Base-by-base conservation (phyloP, 1,140 invertebrate genomes). In the Macrobrachium nipponense region DNA sequence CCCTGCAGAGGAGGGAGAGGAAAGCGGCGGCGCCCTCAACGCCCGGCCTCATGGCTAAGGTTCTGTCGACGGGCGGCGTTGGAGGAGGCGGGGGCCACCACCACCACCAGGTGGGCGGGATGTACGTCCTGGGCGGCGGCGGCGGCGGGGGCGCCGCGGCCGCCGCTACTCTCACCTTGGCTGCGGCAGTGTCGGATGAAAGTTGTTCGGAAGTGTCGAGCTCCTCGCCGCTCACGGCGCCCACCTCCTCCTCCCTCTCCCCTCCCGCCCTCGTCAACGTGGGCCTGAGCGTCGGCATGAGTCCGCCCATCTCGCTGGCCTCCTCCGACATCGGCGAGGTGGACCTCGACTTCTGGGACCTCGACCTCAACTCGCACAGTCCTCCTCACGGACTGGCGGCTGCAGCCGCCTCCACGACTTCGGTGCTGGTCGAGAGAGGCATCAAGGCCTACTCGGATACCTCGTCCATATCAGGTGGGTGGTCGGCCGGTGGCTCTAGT, bases 261-360 rank as follows among this genome's bases (percentile, higher is more conserved):
- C 81, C 85, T 91, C 90, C 87, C 90, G 91, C 86, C 58, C 66
- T 87, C 66, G 80, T 79, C 15, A 83, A 81, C 80, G 79, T 77
- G 36, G 80, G 78, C 27, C 70, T 77, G 58, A 75, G 73, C 61
- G 72, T 82, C 20, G 83, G 77, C 23, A 86, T 86, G 83, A 86
- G 83, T 73, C 88, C 77, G 64, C 80, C 88, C 44, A 83, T 81
- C 80, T 83, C 86, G 15, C 81, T 90, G 58, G 87, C 90, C 88
- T 94, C 94, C 83, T 93, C 93, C 12, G 93, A 93, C 73, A 92
- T 94, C 90, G 91, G 95, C 90, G 92, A 95, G 90, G 94, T 95
- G 78, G 95, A 96, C 88, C 92, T 96, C 70, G 96, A 97, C 89
- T 93, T 97, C 82, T 97, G 96, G 96, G 94, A 96, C 86, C 93